phyloP scores from a whole-genome alignment of 1,140 invertebrate genomes.

The Eumaeus atala region DNA sequence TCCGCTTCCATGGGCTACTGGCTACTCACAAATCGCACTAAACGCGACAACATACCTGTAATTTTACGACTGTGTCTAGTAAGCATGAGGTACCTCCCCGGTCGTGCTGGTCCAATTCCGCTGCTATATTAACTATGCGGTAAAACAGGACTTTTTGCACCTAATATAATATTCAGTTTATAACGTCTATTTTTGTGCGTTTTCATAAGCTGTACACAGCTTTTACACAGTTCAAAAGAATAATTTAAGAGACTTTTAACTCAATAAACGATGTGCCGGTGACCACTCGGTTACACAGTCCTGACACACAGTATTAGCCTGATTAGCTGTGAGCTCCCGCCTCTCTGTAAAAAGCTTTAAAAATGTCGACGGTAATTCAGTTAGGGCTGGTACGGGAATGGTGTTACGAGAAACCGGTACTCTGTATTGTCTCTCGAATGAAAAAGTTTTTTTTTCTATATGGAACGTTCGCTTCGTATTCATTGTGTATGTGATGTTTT shows the following conservation, averaged over 20 bases:
- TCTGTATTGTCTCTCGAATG: constrained; percentile 19
- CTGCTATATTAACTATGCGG: no score
- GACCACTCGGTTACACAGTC: constrained; percentile 29
- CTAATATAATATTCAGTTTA: no score
- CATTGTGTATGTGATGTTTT: no score
- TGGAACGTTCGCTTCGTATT: no score
- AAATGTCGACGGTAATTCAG: constrained; percentile 59
- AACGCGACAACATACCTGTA: no score
- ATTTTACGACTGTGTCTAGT: no score
- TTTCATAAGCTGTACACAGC: not conserved
- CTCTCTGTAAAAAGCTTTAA: constrained; percentile 63
- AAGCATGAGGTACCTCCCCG: no score
- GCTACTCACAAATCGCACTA: no score
- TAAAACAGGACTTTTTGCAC: no score
- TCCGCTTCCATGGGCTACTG: no score
- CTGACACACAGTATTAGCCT: constrained; percentile 50
- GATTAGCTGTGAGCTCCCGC: constrained; percentile 45
- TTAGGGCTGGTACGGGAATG: constrained; percentile 31
- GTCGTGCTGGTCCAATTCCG: no score
- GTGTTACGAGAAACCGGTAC: constrained; percentile 13
- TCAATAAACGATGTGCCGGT: constrained; percentile 28
- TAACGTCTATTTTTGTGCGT: no score
- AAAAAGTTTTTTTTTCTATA: not conserved
- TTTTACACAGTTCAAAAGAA: constrained; percentile 7
- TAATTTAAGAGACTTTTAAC: constrained; percentile 29